phyloP scores from a whole-genome alignment of 2,113 vertebrate genomes.

The Acanthochromis polyacanthus region DNA sequence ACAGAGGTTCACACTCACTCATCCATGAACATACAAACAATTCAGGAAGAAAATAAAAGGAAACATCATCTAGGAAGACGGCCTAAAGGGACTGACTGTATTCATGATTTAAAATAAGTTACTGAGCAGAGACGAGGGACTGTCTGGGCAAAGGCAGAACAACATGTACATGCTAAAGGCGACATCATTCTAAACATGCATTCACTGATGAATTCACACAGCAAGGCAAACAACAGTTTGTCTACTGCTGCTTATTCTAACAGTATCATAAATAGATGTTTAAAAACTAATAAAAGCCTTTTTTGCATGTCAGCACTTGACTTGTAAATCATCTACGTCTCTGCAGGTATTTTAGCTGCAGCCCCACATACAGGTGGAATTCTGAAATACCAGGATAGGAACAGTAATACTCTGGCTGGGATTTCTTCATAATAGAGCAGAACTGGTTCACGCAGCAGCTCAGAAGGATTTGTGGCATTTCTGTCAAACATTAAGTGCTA shows the following conservation, averaged over 20 bases:
- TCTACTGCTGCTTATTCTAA: conserved; percentile 29
- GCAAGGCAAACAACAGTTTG: conserved; percentile 6
- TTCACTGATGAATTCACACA: conserved; percentile 48
- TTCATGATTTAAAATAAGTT: conserved; percentile 77
- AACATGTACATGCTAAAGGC: conserved; percentile 54
- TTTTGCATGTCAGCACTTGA: conserved; percentile 58
- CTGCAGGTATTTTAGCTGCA: conserved; percentile 11
- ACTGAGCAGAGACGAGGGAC: conserved; percentile 19
- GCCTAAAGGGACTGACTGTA: conserved; percentile 21
- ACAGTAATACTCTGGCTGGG: conserved; percentile 48
- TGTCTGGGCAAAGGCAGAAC: background rate
- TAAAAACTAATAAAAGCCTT: conserved; percentile 45
- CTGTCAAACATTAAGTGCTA: background rate
- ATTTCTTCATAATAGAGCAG: conserved; percentile 29
- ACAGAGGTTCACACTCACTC: conserved; percentile 46
- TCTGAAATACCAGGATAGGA: conserved; percentile 30
- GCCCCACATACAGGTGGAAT: conserved; percentile 10
- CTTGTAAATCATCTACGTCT: conserved; percentile 21
- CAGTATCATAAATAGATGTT: conserved; percentile 59
- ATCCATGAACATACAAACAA: conserved; percentile 42
- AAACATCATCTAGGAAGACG: conserved; percentile 26
- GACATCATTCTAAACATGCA: conserved; percentile 58
- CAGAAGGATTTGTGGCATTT: conserved; percentile 9
- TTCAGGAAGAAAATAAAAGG: conserved; percentile 10
- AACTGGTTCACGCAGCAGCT: conserved; percentile 42